Evolutionary conservation across 2,888 invertebrate genomes (phyloP), one percentile per base, ranked within the genome.

Genomic region (Yponomeuta plumbellus): DNA sequence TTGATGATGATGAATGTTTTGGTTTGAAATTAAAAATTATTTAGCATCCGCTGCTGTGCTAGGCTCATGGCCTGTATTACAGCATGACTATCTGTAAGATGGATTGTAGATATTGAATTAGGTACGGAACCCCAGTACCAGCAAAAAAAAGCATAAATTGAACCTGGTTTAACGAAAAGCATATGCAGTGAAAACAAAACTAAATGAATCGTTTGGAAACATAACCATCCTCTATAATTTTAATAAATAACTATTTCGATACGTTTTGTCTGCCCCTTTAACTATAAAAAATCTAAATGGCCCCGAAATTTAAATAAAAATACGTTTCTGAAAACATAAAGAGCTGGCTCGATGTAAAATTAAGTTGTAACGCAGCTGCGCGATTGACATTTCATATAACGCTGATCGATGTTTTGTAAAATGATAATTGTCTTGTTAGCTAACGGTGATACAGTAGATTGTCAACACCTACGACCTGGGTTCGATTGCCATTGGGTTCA

Each of bases 201-300:
- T 80, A 85, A 85, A 83, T 81, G 76, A 83, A 81, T 78, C 34
- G 80, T 81, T 83, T 76, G 78, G 82, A 80, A 88, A 85, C 88
- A 73, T 20, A 57, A 20, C 57, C 57, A 39, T 57, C 52, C 65
- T 65, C 65, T 90, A 79, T 89, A 90, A 90, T 90, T 89, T 90
- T 84, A 76, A 83, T 83, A 85, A 88, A 90, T 86, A 85, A 81
- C 86, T 83, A 85, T 89, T 34, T 85, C 82, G 88, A 90, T 88
- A 86, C 83, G 83, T 84, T 86, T 86, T 86, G 82, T 84, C 83
- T 81, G 17, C 61, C 58, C 78, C 44, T 17, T 17, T 17, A 17
- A 52, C 34, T 81, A 82, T 85, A 84, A 82, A 75, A 78, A 78
- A 84, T 85, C 82, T 81, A 86, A 85, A 84, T 74, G 80, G 76